Base-by-base conservation (phyloP, 1,140 invertebrate genomes). In the Heliconius hermathena region DNA sequence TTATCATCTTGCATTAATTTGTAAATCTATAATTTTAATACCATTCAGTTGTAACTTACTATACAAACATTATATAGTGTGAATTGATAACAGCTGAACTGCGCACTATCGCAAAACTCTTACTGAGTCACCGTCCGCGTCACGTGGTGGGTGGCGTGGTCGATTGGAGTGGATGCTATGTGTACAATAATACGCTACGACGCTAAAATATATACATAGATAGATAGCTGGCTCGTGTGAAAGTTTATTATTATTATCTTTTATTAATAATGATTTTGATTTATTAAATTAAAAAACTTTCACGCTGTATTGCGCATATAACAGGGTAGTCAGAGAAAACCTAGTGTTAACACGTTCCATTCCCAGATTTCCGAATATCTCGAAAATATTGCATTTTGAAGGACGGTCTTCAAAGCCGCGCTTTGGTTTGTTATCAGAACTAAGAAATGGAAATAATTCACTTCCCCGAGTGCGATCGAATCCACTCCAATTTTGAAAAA, bases 31-130 rank as follows among this genome's bases (percentile, higher is more conserved):
- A n/a, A 22, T 57, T 57, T 57, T 22, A 57, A 57, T 16, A 20
- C 5, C 18, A 20, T 52, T 52, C 49, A 52, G 18, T 2, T 20
- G 18, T 52, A 18, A 52, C 8, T 52, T 57, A 22, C n/a, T 57
- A 22, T 22, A 22, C 54, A 57, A 57, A 57, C 54, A 57, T 57
- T 60, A 26, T 26, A 26, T 66, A 66, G 11, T 26, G 26, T 66
- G 60, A 66, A 66, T 66, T 66, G 60, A 66, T 66, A 66, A 66
- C 60, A 66, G 60, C 60, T 29, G 60, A 66, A 66, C 60, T 66
- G 60, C 60, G 60, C 60, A 66, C 60, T 66, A 66, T 66, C 60
- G 60, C 26, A 3, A 26, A 66, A 66, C 60, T 29, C 60, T 66
- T 29, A 66, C 60, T 66, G 60, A 66, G 60, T 66, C 60, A 66